Evolutionary conservation across 2,888 invertebrate species (phyloP), one percentile per base, ranked within the genome.

Genomic region (Notodonta ziczac): DNA sequence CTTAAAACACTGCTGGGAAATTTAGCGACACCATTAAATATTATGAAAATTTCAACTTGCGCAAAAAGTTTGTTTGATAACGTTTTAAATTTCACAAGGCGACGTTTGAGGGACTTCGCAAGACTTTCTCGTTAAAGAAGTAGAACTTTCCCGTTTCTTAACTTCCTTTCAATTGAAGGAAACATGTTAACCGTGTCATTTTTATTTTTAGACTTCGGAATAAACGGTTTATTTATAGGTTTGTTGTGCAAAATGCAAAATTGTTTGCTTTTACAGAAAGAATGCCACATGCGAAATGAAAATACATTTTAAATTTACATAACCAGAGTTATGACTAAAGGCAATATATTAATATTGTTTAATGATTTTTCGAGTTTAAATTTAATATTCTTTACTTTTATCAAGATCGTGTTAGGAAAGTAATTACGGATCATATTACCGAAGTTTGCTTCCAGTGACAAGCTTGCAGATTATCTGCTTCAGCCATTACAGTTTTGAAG

Each of bases 401-500:
- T 80, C 72, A 76, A 70, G 74, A 82, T 76, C 72, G 72, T 73
- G 74, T 80, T 77, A 63, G 65, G 70, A 80, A 86, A 83, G 81
- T 87, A 84, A 87, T 87, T 85, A 83, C 65, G 76, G 81, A 85
- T 87, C 79, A 78, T 79, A 81, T 87, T 83, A 86, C 80, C 63
- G 60, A 83, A 89, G 83, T 89, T 88, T 77, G 79, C 74, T 78
- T 72, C 74, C 76, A 82, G 80, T 82, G 82, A 83, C 86, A 87
- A 89, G 88, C 85, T 89, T 86, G 79, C 72, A 87, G 88, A 88
- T 89, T 88, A 88, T 88, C 86, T 86, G 76, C 85, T 86, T 82
- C 76, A 86, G 77, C 83, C 82, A 88, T 89, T 88, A 87, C 84
- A 86, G 84, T 86, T 87, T 82, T 76, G 82, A 85, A 86, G 85